phyloP scores from a whole-genome alignment of 2,888 invertebrate species.

The Piscicola geometra region DNA sequence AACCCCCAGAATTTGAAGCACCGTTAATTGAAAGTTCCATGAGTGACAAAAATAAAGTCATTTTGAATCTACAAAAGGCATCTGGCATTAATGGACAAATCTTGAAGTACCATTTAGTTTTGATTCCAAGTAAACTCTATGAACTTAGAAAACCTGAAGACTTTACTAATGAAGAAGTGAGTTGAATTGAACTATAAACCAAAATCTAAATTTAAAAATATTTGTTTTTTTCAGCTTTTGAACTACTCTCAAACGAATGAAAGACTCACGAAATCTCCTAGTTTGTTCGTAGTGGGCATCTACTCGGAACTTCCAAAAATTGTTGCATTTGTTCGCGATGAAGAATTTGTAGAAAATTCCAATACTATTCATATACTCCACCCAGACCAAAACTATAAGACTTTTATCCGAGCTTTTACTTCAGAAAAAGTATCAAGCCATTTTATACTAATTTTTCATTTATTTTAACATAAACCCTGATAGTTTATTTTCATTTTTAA shows the following conservation, averaged over 20 bases:
- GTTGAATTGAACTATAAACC: neutral
- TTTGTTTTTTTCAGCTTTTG: neutral
- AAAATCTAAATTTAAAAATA: neutral
- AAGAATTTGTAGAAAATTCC: neutral
- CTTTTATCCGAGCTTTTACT: conserved; percentile 85
- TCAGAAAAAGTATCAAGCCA: conserved; percentile 69
- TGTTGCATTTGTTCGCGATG: neutral
- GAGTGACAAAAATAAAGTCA: conserved; percentile 40
- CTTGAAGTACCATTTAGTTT: conserved; percentile 90
- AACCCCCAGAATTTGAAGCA: conserved; percentile 6
- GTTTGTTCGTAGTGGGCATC: neutral
- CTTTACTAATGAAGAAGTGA: conserved; percentile 49
- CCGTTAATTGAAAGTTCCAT: neutral
- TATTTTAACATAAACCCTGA: too few relatives aligned
- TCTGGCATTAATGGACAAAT: conserved; percentile 97
- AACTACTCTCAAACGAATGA: neutral
- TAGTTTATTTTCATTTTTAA: too few relatives aligned
- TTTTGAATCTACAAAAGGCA: conserved; percentile 59
- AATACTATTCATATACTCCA: neutral
- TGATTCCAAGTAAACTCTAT: conserved; percentile 70
- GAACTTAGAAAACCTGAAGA: conserved; percentile 78
- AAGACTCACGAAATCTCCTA: neutral
- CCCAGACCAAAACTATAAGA: conserved; percentile 65
- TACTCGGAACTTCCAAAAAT: neutral
- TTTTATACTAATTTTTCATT: neutral